These are phyloP conservation scores for Macrostomum lignano DNA, from an alignment of 1,140 invertebrate genomes.

Conservation along the genomic window DNA sequence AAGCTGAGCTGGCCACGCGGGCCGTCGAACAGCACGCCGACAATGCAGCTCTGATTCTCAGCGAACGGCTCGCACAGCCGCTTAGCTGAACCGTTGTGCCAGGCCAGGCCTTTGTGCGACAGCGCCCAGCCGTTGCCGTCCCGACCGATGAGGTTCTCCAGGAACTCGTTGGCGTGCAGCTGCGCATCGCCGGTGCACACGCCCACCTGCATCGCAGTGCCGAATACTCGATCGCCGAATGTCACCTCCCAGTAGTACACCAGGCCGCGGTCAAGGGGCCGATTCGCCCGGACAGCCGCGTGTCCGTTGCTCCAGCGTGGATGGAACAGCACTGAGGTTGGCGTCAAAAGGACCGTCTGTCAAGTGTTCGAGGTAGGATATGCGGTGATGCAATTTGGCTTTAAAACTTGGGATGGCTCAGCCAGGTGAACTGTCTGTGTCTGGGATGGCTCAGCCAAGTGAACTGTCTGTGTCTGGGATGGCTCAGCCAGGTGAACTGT, in stretches of 20 bases:
- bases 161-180: conserved; percentile 37
- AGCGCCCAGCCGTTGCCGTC: conserved; percentile 42
- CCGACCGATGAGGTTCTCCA: conserved; percentile 41
- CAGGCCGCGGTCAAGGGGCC: conserved; percentile 34
- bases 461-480: too few relatives aligned
- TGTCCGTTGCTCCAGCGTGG: conserved; percentile 47
- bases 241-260: conserved; percentile 40
- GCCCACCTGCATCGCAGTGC: conserved; percentile 48
- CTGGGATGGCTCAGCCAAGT: too few relatives aligned
- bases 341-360: too few relatives aligned
- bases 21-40: conserved; percentile 37
- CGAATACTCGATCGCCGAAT: conserved; percentile 38
- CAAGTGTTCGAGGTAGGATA: too few relatives aligned
- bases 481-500: too few relatives aligned
- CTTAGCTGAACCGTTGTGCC: conserved; percentile 35
- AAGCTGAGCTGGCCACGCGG: conserved; percentile 39
- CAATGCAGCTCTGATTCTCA: conserved; percentile 37
- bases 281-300: conserved; percentile 37
- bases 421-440: too few relatives aligned
- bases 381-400: too few relatives aligned
- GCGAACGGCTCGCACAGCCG: conserved; percentile 39
- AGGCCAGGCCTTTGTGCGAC: conserved; percentile 41
- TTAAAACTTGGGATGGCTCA: too few relatives aligned
- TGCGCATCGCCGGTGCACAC: conserved; percentile 36
- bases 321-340: conserved; percentile 36